Conservation (phyloP, 2,113 vertebrate genomes). For the Ondatra zibethicus region DNA sequence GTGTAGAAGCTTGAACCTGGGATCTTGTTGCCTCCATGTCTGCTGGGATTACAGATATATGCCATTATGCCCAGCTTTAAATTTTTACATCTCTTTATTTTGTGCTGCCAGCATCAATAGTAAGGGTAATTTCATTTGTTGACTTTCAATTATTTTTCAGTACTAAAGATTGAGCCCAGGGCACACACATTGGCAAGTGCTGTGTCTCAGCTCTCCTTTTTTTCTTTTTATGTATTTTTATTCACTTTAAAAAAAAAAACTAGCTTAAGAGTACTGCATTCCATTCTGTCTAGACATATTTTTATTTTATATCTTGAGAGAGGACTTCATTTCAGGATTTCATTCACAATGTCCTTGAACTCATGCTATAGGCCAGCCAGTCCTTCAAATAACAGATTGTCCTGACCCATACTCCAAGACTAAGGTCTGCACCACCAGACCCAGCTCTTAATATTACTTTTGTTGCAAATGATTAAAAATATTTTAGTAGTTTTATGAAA, state of each 20-base stretch:
- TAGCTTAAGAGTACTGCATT: neutral
- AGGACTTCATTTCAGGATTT: neutral
- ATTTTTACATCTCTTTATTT: neutral
- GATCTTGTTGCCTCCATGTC: neutral
- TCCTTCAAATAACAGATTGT: neutral
- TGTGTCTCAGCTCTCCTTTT: neutral
- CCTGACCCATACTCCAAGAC: neutral
- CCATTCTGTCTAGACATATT: neutral
- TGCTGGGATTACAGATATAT: neutral
- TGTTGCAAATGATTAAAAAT: conserved; percentile 18
- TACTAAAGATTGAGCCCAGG: neutral
- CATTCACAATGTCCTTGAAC: neutral
- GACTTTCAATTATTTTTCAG: neutral
- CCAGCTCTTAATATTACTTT: conserved; percentile 11
- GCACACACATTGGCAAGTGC: neutral
- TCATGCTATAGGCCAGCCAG: neutral
- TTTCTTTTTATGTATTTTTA: neutral
- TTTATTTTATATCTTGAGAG: neutral
- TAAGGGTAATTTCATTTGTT: conserved; percentile 37
- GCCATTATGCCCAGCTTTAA: neutral
- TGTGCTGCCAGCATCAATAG: neutral
- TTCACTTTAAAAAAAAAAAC: neutral
- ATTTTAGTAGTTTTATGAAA: conserved; percentile 6
- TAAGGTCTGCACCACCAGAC: neutral
- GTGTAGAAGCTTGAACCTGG: neutral